A percentile compares a stretch with the other conserved stretches of the same genome.
phyloP scores from a whole-genome alignment of 1,140 invertebrate genomes.

The Lycorma delicatula region DNA sequence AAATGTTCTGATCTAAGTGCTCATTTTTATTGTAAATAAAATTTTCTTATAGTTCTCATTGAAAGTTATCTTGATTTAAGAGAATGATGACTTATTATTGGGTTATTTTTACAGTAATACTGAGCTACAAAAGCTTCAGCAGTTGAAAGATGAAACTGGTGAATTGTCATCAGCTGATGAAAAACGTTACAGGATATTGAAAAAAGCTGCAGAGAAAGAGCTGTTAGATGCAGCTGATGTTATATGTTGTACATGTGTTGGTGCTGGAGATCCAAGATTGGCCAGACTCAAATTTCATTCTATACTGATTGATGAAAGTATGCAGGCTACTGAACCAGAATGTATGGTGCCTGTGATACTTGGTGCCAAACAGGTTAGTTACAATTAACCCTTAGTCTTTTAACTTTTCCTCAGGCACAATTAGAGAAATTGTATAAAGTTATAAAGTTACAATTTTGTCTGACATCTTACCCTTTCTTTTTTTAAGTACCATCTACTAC shows the following conservation, averaged over 20 bases:
- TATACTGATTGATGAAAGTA: constrained; percentile 96
- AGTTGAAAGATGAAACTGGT: constrained; percentile 94
- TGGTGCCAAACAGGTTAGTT: constrained; percentile 74
- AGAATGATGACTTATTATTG: no score
- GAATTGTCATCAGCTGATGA: constrained; percentile 91
- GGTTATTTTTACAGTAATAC: constrained; percentile 50
- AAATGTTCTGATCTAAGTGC: no score
- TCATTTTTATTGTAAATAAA: no score
- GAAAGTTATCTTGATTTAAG: no score
- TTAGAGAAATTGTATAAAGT: no score
- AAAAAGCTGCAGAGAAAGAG: constrained; percentile 86
- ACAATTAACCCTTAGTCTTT: no score
- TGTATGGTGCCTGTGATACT: constrained; percentile 98
- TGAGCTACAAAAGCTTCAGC: constrained; percentile 91
- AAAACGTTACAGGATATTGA: constrained; percentile 85
- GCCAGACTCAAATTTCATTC: constrained; percentile 90
- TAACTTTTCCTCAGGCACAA: no score
- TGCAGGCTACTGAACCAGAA: constrained; percentile 95
- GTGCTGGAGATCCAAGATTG: constrained; percentile 90
- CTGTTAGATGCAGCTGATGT: constrained; percentile 94
- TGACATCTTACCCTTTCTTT: no score
- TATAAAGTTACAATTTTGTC: no score
- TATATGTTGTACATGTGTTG: constrained; percentile 98
- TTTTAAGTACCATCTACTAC: no score
- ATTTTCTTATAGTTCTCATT: constrained; percentile 5